phyloP scores from a whole-genome alignment of 1,140 invertebrate genomes.

The Chrysopa pallens region DNA sequence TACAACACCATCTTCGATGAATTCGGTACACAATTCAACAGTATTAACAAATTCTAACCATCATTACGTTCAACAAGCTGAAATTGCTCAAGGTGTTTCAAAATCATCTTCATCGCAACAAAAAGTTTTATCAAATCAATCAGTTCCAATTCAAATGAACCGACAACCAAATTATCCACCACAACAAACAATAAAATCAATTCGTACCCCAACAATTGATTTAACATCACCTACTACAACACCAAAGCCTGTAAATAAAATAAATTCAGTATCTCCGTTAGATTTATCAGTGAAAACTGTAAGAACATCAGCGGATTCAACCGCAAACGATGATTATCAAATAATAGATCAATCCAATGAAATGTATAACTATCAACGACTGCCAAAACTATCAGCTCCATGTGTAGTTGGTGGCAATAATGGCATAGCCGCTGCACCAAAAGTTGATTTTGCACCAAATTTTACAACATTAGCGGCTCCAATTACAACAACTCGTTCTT shows the following conservation, averaged over 20 bases:
- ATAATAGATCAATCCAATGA: slow-evolving; percentile 17
- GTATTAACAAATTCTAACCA: no score
- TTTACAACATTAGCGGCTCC: slow-evolving; percentile 25
- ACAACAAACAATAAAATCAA: slow-evolving; percentile 2
- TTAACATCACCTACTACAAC: slow-evolving; percentile 3
- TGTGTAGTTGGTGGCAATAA: slow-evolving; percentile 13
- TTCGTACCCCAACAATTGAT: slow-evolving; percentile 4
- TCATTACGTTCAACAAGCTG: no score
- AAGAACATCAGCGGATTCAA: slow-evolving; percentile 67
- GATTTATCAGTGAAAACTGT: slow-evolving; percentile 75
- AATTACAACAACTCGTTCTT: slow-evolving; percentile 7
- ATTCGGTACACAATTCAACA: no score
- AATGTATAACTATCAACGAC: slow-evolving; percentile 16
- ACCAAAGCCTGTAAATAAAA: slow-evolving; percentile 8
- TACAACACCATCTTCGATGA: no score
- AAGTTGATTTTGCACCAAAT: slow-evolving; percentile 50
- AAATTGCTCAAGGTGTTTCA: no score
- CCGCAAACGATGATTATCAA: slow-evolving; percentile 43
- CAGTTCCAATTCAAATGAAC: not conserved
- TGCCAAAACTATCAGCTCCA: slow-evolving; percentile 16
- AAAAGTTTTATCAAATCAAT: slow-evolving; percentile 2
- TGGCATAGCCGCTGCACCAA: slow-evolving; percentile 31
- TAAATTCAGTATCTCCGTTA: slow-evolving; percentile 54
- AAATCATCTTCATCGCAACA: not conserved
- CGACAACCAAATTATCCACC: slow-evolving; percentile 8